Evolutionary conservation across 2,113 vertebrate species (phyloP), one percentile per base, ranked within the genome.

Genomic region (Scatophagus argus): DNA sequence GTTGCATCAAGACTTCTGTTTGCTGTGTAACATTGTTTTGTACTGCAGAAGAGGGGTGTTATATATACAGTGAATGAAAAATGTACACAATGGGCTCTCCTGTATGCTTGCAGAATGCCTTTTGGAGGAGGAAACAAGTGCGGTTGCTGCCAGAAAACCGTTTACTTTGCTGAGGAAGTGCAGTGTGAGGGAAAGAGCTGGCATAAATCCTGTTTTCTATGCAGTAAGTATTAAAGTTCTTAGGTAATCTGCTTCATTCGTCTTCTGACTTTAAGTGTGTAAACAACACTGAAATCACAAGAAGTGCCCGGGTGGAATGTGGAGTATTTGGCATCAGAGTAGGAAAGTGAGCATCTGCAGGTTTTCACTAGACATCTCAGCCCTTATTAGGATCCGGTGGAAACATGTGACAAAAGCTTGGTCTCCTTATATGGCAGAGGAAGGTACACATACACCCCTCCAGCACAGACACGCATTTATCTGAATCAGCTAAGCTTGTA

Each of bases 111-210:
- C 87, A 92, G 90, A n/a, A 95, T 95, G 94, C 94, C 94, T 81
- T 93, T 94, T 2, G 98, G 97, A 85, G 97, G 98, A 2, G 98
- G 98, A 83, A 98, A 97, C 93, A 96, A 97, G 77, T 99, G 98
- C 0, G 96, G 97, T 1, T 95, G 96, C 88, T 99, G 98, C 5
- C 95, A 96, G 51, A 94, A 95, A 87, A 93, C 94, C 0, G 97
- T 99, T 75, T 99, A 98, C 95, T 98, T 98, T 0, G 98, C 98
- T 0, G 98, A 99, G 87, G 98, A 99, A 87, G 96, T 99, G 74
- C 97, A 98, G 92, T 99, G 97, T 0, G 98, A 98, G 0, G 98
- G 98, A 34, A 95, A 96, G 80, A 98, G 96, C 90, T 99, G 96
- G 94, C 97, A 99, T 80, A 96, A 96, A 69, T 97, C 97, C 94